These are phyloP conservation scores for Penaeus vannamei DNA, from an alignment of 1,140 invertebrate genomes.

Conservation along the genomic window DNA sequence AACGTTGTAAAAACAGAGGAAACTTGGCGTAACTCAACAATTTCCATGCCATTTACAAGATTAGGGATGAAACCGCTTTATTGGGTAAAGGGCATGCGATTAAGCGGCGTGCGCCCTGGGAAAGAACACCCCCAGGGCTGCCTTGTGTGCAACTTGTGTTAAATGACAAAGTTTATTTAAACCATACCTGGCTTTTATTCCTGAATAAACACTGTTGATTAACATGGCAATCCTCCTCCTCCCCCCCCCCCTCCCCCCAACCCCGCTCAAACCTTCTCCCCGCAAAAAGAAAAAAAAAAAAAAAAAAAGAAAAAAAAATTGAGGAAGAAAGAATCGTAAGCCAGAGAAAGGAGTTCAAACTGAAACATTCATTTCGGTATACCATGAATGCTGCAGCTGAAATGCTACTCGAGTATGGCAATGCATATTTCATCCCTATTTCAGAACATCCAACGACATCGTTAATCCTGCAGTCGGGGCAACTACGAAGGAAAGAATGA, in stretches of 20 bases:
- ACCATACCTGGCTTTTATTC: constrained; percentile 35
- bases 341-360: too few species aligned
- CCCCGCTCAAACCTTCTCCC: neutral
- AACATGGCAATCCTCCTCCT: neutral
- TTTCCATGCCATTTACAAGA: constrained; percentile 54
- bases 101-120: constrained; percentile 13
- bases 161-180: constrained; percentile 38
- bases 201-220: constrained; percentile 30
- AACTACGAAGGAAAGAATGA: too few species aligned
- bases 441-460: too few species aligned
- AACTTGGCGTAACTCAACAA: constrained; percentile 36
- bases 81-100: constrained; percentile 33
- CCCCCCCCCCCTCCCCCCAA: neutral
- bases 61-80: constrained; percentile 45
- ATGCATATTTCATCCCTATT: too few species aligned
- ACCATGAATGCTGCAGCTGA: too few species aligned
- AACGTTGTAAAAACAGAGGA: constrained; percentile 20
- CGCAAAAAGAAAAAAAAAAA: too few species aligned
- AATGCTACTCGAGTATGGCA: too few species aligned
- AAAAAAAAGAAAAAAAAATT: too few species aligned
- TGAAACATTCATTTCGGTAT: too few species aligned
- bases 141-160: constrained; percentile 13
- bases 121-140: neutral
- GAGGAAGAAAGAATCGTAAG: too few species aligned
- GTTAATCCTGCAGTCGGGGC: too few species aligned